A percentile compares a stretch with the other conserved stretches of the same genome.
Conservation (phyloP, 1,140 invertebrate species). For the Cherax destructor region DNA sequence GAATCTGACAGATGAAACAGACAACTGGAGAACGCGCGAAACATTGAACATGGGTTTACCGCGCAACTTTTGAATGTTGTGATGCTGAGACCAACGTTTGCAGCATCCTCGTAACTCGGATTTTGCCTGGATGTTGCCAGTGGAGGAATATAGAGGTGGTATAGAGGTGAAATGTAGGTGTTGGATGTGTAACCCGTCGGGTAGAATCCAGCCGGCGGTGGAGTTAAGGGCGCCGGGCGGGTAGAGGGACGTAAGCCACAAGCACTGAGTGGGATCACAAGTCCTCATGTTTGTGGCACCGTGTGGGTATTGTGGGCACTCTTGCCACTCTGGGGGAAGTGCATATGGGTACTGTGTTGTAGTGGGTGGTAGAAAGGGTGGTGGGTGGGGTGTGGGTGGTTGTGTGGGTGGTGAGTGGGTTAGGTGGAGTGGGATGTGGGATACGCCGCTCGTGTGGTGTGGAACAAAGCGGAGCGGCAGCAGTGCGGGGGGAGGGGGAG, state of each 20-base stretch:
- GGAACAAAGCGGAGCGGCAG: constrained; percentile 52
- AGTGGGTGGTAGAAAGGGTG: not conserved
- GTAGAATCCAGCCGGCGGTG: constrained; percentile 46
- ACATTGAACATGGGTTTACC: constrained; percentile 40
- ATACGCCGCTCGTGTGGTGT: constrained; percentile 52
- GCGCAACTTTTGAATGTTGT: constrained; percentile 53
- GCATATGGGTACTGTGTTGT: not conserved
- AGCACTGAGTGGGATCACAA: constrained; percentile 11
- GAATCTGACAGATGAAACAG: constrained; percentile 56
- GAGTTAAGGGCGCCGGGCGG: constrained; percentile 43
- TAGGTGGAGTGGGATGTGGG: constrained; percentile 43
- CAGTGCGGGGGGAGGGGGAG: constrained; percentile 44
- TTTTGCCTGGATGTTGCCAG: not conserved
- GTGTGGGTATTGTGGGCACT: not conserved
- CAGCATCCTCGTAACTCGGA: not conserved
- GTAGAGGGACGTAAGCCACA: constrained; percentile 42
- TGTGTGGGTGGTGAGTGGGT: constrained; percentile 29
- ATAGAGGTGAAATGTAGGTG: constrained; percentile 1
- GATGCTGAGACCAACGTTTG: not conserved
- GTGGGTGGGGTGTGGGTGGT: not conserved
- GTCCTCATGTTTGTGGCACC: not conserved
- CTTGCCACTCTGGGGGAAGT: not conserved
- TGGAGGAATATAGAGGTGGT: constrained; percentile 19
- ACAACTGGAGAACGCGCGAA: constrained; percentile 42
- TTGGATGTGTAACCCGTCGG: constrained; percentile 24